A percentile compares a stretch with the other conserved stretches of the same genome.
These are phyloP conservation scores for Pantelozetes paolii DNA, from an alignment of 2,888 invertebrate genomes.

Conservation along the genomic window DNA sequence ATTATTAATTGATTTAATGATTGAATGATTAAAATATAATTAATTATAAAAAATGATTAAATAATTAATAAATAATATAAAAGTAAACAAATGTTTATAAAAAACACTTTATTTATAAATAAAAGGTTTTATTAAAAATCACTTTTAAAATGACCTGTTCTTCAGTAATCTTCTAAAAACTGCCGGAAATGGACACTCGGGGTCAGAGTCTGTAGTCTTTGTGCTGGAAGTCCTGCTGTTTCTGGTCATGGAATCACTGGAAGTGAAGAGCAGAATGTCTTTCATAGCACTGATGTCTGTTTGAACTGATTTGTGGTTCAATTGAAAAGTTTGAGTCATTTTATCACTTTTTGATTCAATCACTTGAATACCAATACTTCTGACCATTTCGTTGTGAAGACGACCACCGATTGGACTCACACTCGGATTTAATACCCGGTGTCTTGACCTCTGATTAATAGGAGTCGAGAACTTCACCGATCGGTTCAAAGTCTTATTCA, in stretches of 20 bases:
- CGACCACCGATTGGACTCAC: not conserved
- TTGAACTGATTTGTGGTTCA: constrained; percentile 20
- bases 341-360: not conserved
- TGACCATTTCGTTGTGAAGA: not conserved
- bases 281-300: not conserved
- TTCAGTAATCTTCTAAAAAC: not conserved
- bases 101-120: not conserved
- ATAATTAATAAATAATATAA: too few relatives aligned
- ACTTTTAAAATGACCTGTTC: not conserved
- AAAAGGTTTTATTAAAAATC: not conserved
- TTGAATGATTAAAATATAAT: too few relatives aligned
- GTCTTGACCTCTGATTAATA: not conserved
- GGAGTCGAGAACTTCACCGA: constrained; percentile 6
- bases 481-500: not conserved
- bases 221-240: not conserved
- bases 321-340: constrained; percentile 23
- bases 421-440: not conserved
- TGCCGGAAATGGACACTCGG: constrained; percentile 15
- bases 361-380: constrained; percentile 16
- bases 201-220: not conserved
- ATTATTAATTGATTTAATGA: too few relatives aligned
- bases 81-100: too few relatives aligned
- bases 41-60: too few relatives aligned
- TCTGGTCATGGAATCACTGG: not conserved
- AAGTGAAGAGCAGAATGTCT: not conserved